Evolutionary conservation across 2,797 vertebrate genomes (phyloP), one percentile per base, ranked within the genome.

Genomic region (Lagorchestes hirsutus): DNA sequence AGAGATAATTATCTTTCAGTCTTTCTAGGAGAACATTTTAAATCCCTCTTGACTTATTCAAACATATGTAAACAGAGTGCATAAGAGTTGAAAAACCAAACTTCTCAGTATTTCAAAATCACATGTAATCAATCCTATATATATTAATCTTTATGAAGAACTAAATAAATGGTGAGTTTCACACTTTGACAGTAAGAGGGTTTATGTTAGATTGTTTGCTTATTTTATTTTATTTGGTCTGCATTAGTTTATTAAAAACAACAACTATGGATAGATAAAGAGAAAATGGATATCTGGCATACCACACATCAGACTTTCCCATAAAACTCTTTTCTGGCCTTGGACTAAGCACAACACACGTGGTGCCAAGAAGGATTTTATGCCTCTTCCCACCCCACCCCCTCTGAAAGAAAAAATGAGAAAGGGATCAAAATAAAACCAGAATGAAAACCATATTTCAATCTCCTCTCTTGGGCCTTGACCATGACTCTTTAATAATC

Each of bases 361-460:
- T 28, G 27, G 82, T 95, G 97, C 96, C 97, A 96, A 95, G n/a
- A 95, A 62, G 93, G 74, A 92, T 52, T 96, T 97, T 93, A 94
- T 96, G 95, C n/a, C 55, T 96, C 31, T 67, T 28, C 95, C 29
- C n/a, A 91, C 59, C 22, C 57, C 24, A 29, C n/a, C 55, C 54
- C 31, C 91, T 46, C 40, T 8, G 52, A 95, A 91, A 93, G 91
- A 54, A 67, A 94, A 93, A 91, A 52, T 31, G 94, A 97, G 50
- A 91, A 62, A 52, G 91, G 57, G 93, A 96, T 96, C 91, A 95
- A 97, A 96, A 90, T 96, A 93, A 97, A 97, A 46, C 92, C 95
- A 92, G 95, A 97, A 97, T 95, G 93, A 95, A 97, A 97, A 95
- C 94, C 95, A 96, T 94, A 95, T 97, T 97, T 96, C 91, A 16